phyloP scores from a whole-genome alignment of 2,113 vertebrate species.

The Butorides virescens region DNA sequence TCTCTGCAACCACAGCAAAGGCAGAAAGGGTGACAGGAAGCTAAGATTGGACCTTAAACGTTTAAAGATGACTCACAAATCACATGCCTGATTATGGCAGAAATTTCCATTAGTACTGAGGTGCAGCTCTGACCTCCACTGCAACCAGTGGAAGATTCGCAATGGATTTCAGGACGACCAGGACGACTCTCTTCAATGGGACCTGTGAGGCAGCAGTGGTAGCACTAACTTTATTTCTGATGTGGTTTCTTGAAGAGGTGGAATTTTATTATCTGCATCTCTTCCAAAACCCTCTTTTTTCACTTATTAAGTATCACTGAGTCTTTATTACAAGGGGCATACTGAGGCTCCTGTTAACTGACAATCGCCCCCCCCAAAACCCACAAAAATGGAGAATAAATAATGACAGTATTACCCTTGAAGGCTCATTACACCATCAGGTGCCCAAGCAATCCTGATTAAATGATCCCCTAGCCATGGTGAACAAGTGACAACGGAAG shows the following conservation, averaged over 20 bases:
- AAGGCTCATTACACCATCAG: not conserved
- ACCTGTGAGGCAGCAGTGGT: not conserved
- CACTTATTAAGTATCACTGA: not conserved
- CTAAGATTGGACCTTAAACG: not conserved
- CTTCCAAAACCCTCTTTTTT: not conserved
- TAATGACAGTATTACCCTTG: not conserved
- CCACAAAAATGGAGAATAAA: not conserved
- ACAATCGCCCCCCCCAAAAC: not conserved
- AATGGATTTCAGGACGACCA: not conserved
- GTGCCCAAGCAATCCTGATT: not conserved
- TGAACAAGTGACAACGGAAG: not conserved
- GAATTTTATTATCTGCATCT: not conserved
- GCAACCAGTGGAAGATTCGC: not conserved
- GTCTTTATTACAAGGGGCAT: not conserved
- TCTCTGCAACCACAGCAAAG: not conserved
- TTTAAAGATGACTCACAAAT: not conserved
- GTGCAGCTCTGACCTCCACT: not conserved
- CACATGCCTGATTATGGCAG: not conserved
- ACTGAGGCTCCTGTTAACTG: not conserved
- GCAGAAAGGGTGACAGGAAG: not conserved
- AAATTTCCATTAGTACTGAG: not conserved
- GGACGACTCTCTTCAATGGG: not conserved
- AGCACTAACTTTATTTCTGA: not conserved
- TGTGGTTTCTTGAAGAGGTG: not conserved
- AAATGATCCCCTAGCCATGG: fast-evolving